These are phyloP conservation scores for Elysia crispata DNA, from an alignment of 2,888 invertebrate genomes.

Conservation along the genomic window DNA sequence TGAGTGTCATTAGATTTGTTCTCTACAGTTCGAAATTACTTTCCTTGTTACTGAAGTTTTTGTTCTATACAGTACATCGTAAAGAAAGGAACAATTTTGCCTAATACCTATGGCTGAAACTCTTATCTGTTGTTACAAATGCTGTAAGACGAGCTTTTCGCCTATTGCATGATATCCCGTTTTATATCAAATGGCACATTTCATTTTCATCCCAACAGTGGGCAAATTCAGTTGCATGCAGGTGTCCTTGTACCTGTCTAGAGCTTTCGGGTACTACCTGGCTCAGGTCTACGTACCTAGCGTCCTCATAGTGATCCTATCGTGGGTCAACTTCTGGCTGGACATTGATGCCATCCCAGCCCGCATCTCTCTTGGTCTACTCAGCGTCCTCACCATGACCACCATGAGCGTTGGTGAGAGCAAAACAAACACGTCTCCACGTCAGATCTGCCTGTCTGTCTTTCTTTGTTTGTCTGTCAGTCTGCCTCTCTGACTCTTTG, in stretches of 20 bases:
- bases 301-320: slow-evolving; percentile 58
- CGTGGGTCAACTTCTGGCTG: slow-evolving; percentile 63
- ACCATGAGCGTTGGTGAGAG: slow-evolving; percentile 20
- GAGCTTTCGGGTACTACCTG: slow-evolving; percentile 57
- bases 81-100: too few species aligned
- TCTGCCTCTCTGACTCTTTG: background rate
- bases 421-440: background rate
- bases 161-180: too few species aligned
- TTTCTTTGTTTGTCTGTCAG: background rate
- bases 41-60: too few species aligned
- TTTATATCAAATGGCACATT: background rate
- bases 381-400: slow-evolving; percentile 44
- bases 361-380: slow-evolving; percentile 57
- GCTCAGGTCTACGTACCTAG: slow-evolving; percentile 61
- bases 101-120: too few species aligned
- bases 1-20: too few species aligned
- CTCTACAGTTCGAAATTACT: too few species aligned
- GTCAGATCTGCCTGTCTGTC: background rate
- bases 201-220: background rate
- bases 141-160: too few species aligned
- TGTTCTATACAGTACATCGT: too few species aligned
- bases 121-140: too few species aligned
- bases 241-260: slow-evolving; percentile 51
- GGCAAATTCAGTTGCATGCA: slow-evolving; percentile 53
- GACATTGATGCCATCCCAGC: slow-evolving; percentile 59